These are phyloP conservation scores for Drosophila auraria DNA, from an alignment of 1,140 invertebrate genomes.

Conservation along the genomic window DNA sequence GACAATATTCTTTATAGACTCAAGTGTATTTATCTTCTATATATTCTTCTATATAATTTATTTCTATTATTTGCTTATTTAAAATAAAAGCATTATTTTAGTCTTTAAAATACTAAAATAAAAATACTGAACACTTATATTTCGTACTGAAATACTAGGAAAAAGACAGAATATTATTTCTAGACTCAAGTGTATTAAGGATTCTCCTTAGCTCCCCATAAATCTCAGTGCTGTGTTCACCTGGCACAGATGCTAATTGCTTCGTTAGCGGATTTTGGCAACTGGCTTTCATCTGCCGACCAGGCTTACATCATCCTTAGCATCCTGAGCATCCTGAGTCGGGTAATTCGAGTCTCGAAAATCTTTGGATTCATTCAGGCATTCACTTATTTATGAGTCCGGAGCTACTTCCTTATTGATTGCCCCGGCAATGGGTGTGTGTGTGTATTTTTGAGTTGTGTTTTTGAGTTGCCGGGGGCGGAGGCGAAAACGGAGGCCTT, in stretches of 20 bases:
- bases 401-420: constrained; percentile 67
- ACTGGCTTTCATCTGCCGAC: constrained; percentile 22
- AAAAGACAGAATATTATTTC: no score
- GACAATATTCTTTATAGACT: no score
- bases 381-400: constrained; percentile 72
- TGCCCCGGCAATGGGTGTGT: constrained; percentile 36
- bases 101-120: no score
- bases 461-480: constrained; percentile 9
- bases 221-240: constrained; percentile 18
- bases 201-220: neutral
- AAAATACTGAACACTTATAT: no score
- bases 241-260: constrained; percentile 64
- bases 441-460: constrained; percentile 30
- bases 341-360: constrained; percentile 1
- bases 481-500: constrained; percentile 8
- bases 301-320: neutral
- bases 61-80: no score
- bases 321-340: neutral
- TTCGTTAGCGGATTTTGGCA: constrained; percentile 71
- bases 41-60: no score
- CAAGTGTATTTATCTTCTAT: no score
- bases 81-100: no score
- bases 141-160: no score
- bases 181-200: no score
- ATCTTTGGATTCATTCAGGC: constrained; percentile 32